These are phyloP conservation scores for Nothocercus nigrocapillus DNA, from an alignment of 2,113 vertebrate genomes.

Conservation along the genomic window DNA sequence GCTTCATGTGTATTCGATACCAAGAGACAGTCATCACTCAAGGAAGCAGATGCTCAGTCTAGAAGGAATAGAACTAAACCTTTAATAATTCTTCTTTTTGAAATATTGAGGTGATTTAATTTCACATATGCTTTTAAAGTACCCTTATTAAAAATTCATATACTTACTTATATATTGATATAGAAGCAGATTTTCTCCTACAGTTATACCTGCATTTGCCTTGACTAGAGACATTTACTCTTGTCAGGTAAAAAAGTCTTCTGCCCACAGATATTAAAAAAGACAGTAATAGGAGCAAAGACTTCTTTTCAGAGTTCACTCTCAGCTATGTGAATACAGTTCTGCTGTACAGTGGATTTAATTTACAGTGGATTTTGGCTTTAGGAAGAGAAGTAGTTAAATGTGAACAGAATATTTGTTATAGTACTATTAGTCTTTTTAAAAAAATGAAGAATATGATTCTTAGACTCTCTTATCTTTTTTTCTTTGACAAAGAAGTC, in stretches of 20 bases:
- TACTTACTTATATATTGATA: background rate
- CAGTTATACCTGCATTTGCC: background rate
- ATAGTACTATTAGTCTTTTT: background rate
- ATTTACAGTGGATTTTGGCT: background rate
- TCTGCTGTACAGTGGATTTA: background rate
- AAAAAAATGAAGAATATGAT: background rate
- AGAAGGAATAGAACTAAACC: background rate
- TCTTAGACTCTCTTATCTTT: background rate
- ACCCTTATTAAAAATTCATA: background rate
- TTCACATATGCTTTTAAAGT: background rate
- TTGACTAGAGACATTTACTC: background rate
- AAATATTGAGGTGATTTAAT: background rate
- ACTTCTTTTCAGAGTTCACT: background rate
- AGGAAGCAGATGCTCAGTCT: background rate
- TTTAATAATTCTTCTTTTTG: background rate
- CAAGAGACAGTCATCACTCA: background rate
- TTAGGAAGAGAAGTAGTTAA: background rate
- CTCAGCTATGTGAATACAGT: accelerated
- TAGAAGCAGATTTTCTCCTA: background rate
- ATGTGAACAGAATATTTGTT: background rate
- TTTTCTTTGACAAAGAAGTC: background rate
- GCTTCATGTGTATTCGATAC: background rate
- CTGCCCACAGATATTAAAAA: background rate
- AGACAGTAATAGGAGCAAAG: background rate
- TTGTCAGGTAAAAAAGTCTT: background rate